Percentiles rank a stretch among this genome's conserved stretches.
phyloP scores from a whole-genome alignment of 2,113 vertebrate species.

The Nothoprocta perdicaria region DNA sequence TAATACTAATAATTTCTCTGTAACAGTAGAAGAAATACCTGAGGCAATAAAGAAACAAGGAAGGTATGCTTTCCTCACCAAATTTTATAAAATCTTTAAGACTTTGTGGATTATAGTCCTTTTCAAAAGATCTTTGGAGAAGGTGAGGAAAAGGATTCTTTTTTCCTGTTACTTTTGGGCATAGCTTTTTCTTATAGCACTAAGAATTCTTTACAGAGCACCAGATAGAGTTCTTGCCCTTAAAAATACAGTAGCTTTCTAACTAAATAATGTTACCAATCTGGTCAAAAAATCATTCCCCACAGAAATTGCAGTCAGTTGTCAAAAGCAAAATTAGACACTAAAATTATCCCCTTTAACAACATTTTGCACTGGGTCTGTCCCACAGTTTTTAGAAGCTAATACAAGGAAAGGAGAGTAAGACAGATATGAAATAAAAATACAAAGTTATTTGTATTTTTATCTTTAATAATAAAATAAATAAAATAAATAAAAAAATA shows the following conservation, averaged over 20 bases:
- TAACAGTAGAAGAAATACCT: neutral
- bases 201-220: neutral
- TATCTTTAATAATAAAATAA: too few relatives aligned
- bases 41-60: neutral
- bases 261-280: neutral
- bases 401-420: neutral
- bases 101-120: neutral
- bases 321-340: neutral
- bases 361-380: neutral
- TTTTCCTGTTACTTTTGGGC: neutral
- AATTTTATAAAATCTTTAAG: conserved; percentile 20
- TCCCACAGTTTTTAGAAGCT: neutral
- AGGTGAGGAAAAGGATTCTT: neutral
- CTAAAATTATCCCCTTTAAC: neutral
- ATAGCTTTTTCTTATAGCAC: neutral
- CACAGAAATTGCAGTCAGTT: neutral
- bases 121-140: neutral
- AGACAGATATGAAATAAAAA: neutral
- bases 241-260: neutral
- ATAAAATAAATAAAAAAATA: too few relatives aligned
- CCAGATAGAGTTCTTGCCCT: neutral
- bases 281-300: neutral
- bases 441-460: too few relatives aligned
- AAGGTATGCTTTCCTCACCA: neutral
- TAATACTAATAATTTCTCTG: neutral